These are phyloP conservation scores for Caloenas nicobarica DNA, from an alignment of 2,113 vertebrate species.

Conservation along the genomic window DNA sequence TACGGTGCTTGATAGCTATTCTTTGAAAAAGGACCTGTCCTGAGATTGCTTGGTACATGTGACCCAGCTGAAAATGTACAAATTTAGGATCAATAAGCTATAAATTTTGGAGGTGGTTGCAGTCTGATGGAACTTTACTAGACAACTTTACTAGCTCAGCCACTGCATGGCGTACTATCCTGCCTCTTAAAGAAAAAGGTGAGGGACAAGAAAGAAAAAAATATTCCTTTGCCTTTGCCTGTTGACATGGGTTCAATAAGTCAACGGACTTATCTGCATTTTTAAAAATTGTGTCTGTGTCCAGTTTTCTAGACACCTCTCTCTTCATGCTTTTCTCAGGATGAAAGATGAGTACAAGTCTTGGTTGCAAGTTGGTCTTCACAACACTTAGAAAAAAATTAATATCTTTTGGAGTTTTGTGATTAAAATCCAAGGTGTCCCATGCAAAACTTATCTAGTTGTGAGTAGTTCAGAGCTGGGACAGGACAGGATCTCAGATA, in stretches of 20 bases:
- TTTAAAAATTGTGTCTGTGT: not conserved
- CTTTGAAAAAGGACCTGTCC: not conserved
- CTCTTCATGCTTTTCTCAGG: not conserved
- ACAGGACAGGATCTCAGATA: not conserved
- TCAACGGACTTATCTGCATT: not conserved
- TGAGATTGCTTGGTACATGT: not conserved
- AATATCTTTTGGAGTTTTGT: not conserved
- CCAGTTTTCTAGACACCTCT: not conserved
- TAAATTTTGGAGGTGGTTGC: not conserved
- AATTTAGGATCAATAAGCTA: not conserved
- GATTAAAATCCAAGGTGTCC: not conserved
- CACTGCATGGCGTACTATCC: not conserved
- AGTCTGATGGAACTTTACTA: not conserved
- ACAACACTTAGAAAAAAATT: not conserved
- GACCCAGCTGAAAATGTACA: not conserved
- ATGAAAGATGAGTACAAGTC: not conserved
- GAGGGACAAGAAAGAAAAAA: not conserved
- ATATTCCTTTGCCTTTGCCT: not conserved
- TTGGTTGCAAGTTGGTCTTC: not conserved
- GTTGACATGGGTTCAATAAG: not conserved
- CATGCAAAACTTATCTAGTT: not conserved
- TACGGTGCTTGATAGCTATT: not conserved
- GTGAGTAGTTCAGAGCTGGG: not conserved
- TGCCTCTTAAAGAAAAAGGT: not conserved
- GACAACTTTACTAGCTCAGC: not conserved